Base-by-base conservation (phyloP, 2,888 invertebrate genomes). In the Stictocephala bisonia region DNA sequence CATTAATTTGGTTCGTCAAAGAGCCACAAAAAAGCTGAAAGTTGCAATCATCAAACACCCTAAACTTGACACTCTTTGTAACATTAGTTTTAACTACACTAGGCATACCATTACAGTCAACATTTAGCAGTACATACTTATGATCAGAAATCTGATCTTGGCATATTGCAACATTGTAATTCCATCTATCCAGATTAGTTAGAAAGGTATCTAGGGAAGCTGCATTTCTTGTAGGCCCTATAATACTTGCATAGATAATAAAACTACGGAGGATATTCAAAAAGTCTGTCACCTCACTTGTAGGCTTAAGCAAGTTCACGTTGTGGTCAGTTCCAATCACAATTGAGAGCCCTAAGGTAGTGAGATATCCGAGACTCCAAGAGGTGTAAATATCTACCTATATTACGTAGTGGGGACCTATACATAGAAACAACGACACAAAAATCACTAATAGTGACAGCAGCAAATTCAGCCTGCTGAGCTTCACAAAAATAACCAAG, bases 81-180 rank as follows among this genome's bases (percentile, higher is more conserved):
- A n/a, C n/a, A n/a, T n/a, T n/a, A n/a, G n/a, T n/a, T n/a, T n/a
- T n/a, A n/a, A n/a, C n/a, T n/a, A n/a, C n/a, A n/a, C n/a, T n/a
- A n/a, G n/a, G n/a, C n/a, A n/a, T n/a, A n/a, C n/a, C n/a, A n/a
- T n/a, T 58, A 1, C 56, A 31, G 56, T 58, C 7, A 3, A 18
- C 20, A n/a, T 1, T 1, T 7, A 86, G 72, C 53, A 87, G 78
- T 11, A 72, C 64, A 15, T 68, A 29, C 18, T 50, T 41, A 50
- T 68, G 50, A 18, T 68, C 68, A 13, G 67, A 22, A 24, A 67
- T 67, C 48, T 67, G 67, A 2, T 67, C 67, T 18, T 9, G 9
- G 18, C 68, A 26, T 1, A 68, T 29, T 13, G 13, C 26, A 9
- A n/a, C 26, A 26, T 6, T 18, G 26, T 29, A 68, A 50, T 26